phyloP scores from a whole-genome alignment of 1,140 invertebrate species.

The Heterodera schachtii region DNA sequence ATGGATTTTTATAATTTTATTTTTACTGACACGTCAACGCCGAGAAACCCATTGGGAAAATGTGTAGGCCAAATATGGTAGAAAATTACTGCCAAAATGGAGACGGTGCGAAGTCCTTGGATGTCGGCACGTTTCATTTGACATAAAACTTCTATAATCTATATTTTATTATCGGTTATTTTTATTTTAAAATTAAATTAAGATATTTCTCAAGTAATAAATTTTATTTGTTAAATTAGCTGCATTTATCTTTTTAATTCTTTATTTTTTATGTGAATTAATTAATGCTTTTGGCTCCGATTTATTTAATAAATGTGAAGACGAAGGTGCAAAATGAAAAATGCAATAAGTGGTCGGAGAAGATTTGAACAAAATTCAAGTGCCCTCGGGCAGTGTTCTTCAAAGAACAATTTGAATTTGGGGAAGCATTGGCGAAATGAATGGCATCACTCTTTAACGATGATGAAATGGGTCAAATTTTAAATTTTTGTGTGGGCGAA shows the following conservation, averaged over 20 bases:
- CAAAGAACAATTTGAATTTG: not conserved
- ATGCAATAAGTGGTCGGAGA: too few species aligned
- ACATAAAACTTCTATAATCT: not conserved
- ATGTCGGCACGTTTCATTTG: conserved; percentile 38
- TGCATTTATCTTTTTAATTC: too few species aligned
- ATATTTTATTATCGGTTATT: not conserved
- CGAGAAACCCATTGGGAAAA: conserved; percentile 50
- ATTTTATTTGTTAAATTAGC: too few species aligned
- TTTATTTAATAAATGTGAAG: too few species aligned
- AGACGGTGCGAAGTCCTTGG: conserved; percentile 48
- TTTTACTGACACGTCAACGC: conserved; percentile 48
- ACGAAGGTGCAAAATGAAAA: too few species aligned
- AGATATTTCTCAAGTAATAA: too few species aligned
- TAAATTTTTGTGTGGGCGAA: too few species aligned
- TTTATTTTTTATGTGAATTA: too few species aligned
- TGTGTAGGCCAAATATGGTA: conserved; percentile 52
- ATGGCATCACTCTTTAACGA: too few species aligned
- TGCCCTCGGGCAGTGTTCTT: not conserved
- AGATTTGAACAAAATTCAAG: conserved; percentile 1
- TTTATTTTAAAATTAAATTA: not conserved
- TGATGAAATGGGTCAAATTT: too few species aligned
- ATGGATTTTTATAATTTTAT: not conserved
- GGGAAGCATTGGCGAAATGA: not conserved
- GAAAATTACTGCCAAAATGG: conserved; percentile 46
- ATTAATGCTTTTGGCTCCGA: too few species aligned